Base-by-base conservation (phyloP, 2,113 vertebrate genomes). In the Cyanoramphus novaezelandiae region DNA sequence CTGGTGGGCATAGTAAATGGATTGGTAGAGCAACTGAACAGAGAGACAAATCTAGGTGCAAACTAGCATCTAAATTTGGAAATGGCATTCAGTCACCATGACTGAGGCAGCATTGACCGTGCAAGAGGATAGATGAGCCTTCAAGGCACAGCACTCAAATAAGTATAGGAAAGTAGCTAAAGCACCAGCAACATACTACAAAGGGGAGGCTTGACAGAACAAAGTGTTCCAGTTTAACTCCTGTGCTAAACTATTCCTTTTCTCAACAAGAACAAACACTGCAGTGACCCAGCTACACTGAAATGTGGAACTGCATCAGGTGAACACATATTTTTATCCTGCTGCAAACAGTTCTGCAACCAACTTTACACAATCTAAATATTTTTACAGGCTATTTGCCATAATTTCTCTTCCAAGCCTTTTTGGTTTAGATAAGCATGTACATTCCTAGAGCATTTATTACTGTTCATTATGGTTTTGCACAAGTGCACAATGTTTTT, bases 251-350 rank as follows among this genome's bases (percentile, higher is more conserved):
- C 55, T 84, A 78, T 78, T 86, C 75, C n/a, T 86, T 63, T 81
- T 76, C 53, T 67, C 84, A 91, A 81, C 89, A 91, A 81, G 64
- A 92, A 96, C 72, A 94, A 96, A 91, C 81, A 88, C 41, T 59
- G 60, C 47, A 49, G 67, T 65, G 67, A 79, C 65, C 28, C 59
- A 83, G 43, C 80, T n/a, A 28, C 3, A 80, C 46, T 63, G 68
- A 77, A 80, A 77, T 77, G 78, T 89, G 39, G 72, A 95, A 86
- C 37, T 2, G 8, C 60, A 96, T 88, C 86, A 95, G 82, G 50
- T 86, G 88, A 92, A 74, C 44, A 62, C 37, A 16, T 74, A 53
- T 43, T 82, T 94, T 92, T 74, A 74, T 62, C 39, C 55, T 75
- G 55, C 20, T 81, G 52, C 69, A 88, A 94, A 90, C 80, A 78